Percentiles rank a stretch among this genome's conserved stretches.
Evolutionary conservation across 2,888 invertebrate species (phyloP).

Genomic region (Antheraea yamamai): DNA sequence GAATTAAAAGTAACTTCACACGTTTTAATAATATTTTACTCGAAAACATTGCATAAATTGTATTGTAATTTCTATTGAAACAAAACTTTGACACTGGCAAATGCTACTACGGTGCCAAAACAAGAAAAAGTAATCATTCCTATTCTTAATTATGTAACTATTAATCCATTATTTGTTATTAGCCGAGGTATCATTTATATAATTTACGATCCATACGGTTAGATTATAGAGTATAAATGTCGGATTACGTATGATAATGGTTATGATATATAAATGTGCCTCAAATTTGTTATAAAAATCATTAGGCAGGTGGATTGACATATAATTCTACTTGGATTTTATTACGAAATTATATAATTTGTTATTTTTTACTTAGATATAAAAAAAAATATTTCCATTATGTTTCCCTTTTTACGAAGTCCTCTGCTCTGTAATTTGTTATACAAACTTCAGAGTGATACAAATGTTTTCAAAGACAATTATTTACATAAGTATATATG

Average conservation of each 20-base stretch:
- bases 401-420: too few relatives aligned
- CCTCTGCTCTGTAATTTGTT: not conserved
- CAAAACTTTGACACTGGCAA: too few relatives aligned
- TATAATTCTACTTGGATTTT: not conserved
- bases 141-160: not conserved
- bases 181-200: not conserved
- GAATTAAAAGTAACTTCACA: too few relatives aligned
- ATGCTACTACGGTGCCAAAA: too few relatives aligned
- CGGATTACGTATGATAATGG: conserved; percentile 3
- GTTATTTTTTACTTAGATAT: not conserved
- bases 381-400: not conserved
- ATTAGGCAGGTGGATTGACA: not conserved
- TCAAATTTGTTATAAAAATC: not conserved
- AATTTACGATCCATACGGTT: conserved; percentile 11
- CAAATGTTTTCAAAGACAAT: not conserved
- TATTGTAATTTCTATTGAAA: too few relatives aligned
- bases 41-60: too few relatives aligned
- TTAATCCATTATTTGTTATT: conserved; percentile 1
- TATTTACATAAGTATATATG: not conserved
- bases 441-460: not conserved
- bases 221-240: conserved; percentile 8
- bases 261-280: not conserved
- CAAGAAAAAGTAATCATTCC: not conserved
- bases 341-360: not conserved
- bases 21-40: too few relatives aligned